Percentiles rank a stretch among this genome's conserved stretches.
Conservation (phyloP, 1,140 invertebrate genomes). For the Leptinotarsa lineolata region DNA sequence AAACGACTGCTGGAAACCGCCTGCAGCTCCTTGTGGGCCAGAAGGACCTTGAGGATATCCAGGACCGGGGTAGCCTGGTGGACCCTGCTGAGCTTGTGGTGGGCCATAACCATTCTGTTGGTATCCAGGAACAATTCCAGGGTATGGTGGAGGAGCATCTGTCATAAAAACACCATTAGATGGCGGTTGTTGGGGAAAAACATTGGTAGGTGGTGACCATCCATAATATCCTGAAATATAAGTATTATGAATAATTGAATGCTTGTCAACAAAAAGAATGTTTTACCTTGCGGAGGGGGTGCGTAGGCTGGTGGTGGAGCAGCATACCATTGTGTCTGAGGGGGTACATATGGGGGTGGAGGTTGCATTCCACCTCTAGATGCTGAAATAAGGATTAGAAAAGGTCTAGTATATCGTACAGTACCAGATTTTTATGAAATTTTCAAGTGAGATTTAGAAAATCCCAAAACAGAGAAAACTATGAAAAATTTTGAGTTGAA, state of each 20-base stretch:
- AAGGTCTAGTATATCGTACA: not conserved
- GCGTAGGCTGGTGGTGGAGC: slow-evolving; percentile 90
- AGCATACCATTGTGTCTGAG: slow-evolving; percentile 80
- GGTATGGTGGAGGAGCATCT: slow-evolving; percentile 93
- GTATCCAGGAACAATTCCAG: slow-evolving; percentile 68
- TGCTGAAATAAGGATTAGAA: slow-evolving; percentile 33
- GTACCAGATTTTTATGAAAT: too few species aligned
- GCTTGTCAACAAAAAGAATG: too few species aligned
- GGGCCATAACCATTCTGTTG: slow-evolving; percentile 43
- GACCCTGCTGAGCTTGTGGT: slow-evolving; percentile 36
- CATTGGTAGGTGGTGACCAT: slow-evolving; percentile 84
- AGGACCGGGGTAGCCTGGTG: slow-evolving; percentile 44
- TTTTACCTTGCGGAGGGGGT: slow-evolving; percentile 64
- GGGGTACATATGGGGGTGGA: slow-evolving; percentile 86
- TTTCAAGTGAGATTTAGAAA: too few species aligned
- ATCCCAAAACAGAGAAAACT: too few species aligned
- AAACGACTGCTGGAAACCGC: slow-evolving; percentile 42
- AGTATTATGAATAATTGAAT: too few species aligned
- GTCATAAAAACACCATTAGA: slow-evolving; percentile 89
- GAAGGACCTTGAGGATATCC: slow-evolving; percentile 49
- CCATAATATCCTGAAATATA: slow-evolving; percentile 77
- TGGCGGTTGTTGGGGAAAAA: slow-evolving; percentile 68
- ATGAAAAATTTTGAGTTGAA: too few species aligned
- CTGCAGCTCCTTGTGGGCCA: slow-evolving; percentile 42
- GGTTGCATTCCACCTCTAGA: slow-evolving; percentile 59